phyloP scores from a whole-genome alignment of 1,140 invertebrate genomes.

The Trissolcus basalis region DNA sequence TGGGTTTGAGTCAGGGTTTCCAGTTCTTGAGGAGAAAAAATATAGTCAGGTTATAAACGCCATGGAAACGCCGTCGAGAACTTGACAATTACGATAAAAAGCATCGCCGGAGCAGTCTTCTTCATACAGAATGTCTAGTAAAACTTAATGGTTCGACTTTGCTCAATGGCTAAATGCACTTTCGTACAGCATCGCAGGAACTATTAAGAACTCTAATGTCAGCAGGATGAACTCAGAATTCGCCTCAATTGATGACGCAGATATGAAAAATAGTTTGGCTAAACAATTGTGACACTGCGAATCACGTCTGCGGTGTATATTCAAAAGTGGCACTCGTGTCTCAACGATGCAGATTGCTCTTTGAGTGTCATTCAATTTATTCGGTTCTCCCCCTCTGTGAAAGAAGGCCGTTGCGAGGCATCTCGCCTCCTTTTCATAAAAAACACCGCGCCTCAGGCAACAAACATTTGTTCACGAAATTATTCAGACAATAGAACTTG shows the following conservation, averaged over 20 bases:
- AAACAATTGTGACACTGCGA: background rate
- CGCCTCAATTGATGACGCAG: background rate
- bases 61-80: conserved; percentile 16
- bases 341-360: conserved; percentile 10
- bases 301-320: background rate
- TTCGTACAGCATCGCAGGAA: conserved; percentile 6
- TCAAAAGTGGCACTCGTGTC: conserved; percentile 7
- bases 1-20: no score
- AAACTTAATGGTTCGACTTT: conserved; percentile 49
- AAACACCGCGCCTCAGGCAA: no score
- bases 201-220: conserved; percentile 2
- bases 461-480: no score
- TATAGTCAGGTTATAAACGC: conserved; percentile 18
- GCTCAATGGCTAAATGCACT: conserved; percentile 42
- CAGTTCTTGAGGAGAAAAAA: conserved; percentile 15
- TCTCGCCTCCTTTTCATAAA: no score
- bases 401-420: no score
- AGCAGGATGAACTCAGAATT: no score
- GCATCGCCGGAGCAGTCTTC: conserved; percentile 26
- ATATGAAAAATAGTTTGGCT: background rate
- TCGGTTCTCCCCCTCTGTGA: background rate
- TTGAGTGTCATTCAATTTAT: conserved; percentile 12
- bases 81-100: conserved; percentile 41
- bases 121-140: conserved; percentile 40
- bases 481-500: no score